Evolutionary conservation across 2,888 invertebrate species (phyloP).

Genomic region (Drosophila robusta): DNA sequence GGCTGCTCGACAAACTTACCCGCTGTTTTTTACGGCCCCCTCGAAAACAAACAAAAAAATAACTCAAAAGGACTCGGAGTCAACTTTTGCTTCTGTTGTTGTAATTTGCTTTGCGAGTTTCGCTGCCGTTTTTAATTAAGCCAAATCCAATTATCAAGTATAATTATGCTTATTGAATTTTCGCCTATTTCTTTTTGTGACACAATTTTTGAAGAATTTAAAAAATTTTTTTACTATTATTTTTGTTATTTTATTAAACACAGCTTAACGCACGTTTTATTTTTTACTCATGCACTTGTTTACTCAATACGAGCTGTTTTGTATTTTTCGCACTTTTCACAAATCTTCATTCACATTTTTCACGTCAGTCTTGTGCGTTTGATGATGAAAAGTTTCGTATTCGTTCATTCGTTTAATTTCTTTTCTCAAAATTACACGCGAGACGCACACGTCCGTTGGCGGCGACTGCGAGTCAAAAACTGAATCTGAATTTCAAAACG

Average conservation of each 20-base stretch:
- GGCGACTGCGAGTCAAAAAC: slow-evolving; percentile 74
- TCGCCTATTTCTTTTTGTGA: slow-evolving; percentile 6
- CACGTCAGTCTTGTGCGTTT: slow-evolving; percentile 55
- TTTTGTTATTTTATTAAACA: slow-evolving; percentile 14
- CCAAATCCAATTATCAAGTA: slow-evolving; percentile 48
- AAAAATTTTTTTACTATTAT: slow-evolving; percentile 2
- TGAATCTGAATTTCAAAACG: slow-evolving; percentile 59
- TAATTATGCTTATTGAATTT: slow-evolving; percentile 37
- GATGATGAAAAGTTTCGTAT: slow-evolving; percentile 64
- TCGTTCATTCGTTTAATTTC: slow-evolving; percentile 47
- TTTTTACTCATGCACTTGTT: slow-evolving; percentile 23
- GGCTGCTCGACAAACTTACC: slow-evolving; percentile 44
- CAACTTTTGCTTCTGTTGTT: slow-evolving; percentile 15
- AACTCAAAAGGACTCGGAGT: slow-evolving; percentile 20
- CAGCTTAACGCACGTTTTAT: slow-evolving; percentile 15
- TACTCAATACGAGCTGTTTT: slow-evolving; percentile 6
- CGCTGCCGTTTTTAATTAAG: slow-evolving; percentile 27
- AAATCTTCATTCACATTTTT: slow-evolving; percentile 39
- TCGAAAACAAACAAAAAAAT: slow-evolving; percentile 9
- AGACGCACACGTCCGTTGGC: slow-evolving; percentile 67
- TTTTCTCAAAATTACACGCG: slow-evolving; percentile 43
- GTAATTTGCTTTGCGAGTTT: slow-evolving; percentile 13
- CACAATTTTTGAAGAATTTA: not conserved
- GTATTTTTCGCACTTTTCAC: slow-evolving; percentile 29
- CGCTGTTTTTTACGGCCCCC: slow-evolving; percentile 53